Evolutionary conservation across 2,888 invertebrate species (phyloP).

Genomic region (Agonopterix heracliana): DNA sequence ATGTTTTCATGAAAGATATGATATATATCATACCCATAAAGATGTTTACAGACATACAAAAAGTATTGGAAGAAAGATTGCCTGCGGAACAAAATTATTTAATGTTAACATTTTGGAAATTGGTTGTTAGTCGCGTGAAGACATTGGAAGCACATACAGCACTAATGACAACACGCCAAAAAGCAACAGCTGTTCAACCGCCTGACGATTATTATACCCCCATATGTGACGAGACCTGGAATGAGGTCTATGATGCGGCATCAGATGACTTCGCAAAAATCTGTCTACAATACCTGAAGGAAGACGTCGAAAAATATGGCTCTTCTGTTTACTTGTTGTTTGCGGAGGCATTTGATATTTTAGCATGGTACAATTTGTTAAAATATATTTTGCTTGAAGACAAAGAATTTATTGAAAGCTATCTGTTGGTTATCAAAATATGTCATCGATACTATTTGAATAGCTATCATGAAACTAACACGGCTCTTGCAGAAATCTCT

Average conservation of each 20-base stretch:
- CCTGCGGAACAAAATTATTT: conserved; percentile 23
- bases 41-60: conserved; percentile 18
- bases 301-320: not conserved
- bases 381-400: not conserved
- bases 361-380: not conserved
- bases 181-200: too few species aligned
- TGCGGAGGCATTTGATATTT: not conserved
- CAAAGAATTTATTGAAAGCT: conserved; percentile 1
- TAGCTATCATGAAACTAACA: too few species aligned
- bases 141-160: conserved; percentile 15
- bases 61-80: conserved; percentile 21
- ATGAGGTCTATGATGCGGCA: not conserved
- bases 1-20: too few species aligned
- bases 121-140: conserved; percentile 21
- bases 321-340: not conserved
- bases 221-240: not conserved
- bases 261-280: not conserved
- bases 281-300: not conserved
- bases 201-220: not conserved
- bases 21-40: too few species aligned
- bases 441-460: too few species aligned
- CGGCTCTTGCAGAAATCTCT: too few species aligned
- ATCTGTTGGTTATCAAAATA: not conserved
- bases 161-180: not conserved
- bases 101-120: conserved; percentile 25